Conservation (phyloP, 2,888 invertebrate species). For the Galeruca laticollis region DNA sequence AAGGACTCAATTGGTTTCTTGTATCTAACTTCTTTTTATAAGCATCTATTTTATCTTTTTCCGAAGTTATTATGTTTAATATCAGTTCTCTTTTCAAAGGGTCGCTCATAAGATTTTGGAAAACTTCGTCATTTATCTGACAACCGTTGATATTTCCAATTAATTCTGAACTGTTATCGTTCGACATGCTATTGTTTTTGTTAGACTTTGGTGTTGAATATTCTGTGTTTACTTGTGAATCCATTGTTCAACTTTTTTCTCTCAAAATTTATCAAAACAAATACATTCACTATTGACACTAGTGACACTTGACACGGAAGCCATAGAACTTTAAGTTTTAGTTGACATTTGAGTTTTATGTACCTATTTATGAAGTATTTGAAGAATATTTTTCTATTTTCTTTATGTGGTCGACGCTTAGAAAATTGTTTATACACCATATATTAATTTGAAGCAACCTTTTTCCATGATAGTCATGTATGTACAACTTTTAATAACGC, state of each 20-base stretch:
- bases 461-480: no score
- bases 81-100: slow-evolving; percentile 58
- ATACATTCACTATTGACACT: neutral
- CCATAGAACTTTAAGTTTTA: no score
- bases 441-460: no score
- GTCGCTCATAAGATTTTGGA: slow-evolving; percentile 54
- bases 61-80: slow-evolving; percentile 54
- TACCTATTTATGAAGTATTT: no score
- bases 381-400: no score
- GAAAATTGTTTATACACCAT: no score
- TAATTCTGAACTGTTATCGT: slow-evolving; percentile 24
- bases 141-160: slow-evolving; percentile 19
- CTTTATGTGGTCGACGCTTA: no score
- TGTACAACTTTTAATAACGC: no score
- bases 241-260: slow-evolving; percentile 9
- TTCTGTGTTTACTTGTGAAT: slow-evolving; percentile 47
- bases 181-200: slow-evolving; percentile 25
- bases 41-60: slow-evolving; percentile 54
- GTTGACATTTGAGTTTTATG: no score
- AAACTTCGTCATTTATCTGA: slow-evolving; percentile 39
- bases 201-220: slow-evolving; percentile 48
- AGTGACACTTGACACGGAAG: neutral
- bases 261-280: neutral
- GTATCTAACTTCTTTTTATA: slow-evolving; percentile 48
- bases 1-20: slow-evolving; percentile 39